phyloP scores from a whole-genome alignment of 2,797 vertebrate species.

The Sparidentex hasta region DNA sequence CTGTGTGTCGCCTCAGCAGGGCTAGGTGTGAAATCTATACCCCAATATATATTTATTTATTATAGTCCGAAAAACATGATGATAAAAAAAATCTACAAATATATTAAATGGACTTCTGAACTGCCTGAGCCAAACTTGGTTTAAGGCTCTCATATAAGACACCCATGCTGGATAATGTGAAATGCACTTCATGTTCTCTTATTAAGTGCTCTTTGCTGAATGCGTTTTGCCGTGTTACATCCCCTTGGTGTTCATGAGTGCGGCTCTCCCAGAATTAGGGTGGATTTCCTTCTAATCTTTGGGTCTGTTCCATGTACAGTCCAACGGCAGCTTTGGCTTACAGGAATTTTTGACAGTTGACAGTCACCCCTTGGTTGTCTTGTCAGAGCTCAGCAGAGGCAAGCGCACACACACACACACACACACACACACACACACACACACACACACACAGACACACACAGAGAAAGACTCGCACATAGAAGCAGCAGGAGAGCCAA shows the following conservation, averaged over 20 bases:
- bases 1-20: background rate
- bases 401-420: slow-evolving; percentile 19
- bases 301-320: slow-evolving; percentile 49
- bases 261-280: slow-evolving; percentile 16
- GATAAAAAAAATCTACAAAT: background rate
- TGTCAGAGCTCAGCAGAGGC: slow-evolving; percentile 62
- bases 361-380: slow-evolving; percentile 68
- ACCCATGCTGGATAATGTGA: background rate
- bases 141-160: background rate
- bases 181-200: background rate
- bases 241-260: slow-evolving; percentile 27
- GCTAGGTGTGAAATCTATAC: background rate
- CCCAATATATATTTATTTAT: background rate
- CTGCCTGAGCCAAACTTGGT: background rate
- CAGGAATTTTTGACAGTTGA: slow-evolving; percentile 65
- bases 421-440: background rate
- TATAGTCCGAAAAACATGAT: background rate
- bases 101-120: background rate
- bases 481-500: slow-evolving; percentile 60
- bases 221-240: slow-evolving; percentile 17
- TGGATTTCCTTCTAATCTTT: slow-evolving; percentile 55
- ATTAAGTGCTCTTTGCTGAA: background rate
- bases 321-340: slow-evolving; percentile 42
- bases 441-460: slow-evolving; percentile 17
- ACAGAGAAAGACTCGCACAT: slow-evolving; percentile 6